A percentile compares a stretch with the other conserved stretches of the same genome.
Evolutionary conservation across 2,113 vertebrate genomes (phyloP).

Genomic region (Thunnus thynnus): DNA sequence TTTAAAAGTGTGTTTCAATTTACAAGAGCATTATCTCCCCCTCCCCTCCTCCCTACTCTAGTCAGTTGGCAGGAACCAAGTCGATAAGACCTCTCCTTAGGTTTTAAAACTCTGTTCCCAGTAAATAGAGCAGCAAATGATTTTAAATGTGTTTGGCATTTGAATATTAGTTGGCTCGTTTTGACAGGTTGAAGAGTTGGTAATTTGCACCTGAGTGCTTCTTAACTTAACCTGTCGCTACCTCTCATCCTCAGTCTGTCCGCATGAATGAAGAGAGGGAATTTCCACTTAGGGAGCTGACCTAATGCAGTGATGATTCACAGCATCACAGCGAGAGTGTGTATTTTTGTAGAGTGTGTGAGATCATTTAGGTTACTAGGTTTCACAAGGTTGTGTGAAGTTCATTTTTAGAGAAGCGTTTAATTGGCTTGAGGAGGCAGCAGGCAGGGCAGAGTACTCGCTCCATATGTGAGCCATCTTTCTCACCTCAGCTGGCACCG

Average conservation of each 20-base stretch:
- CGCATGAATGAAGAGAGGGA: slow-evolving; percentile 51
- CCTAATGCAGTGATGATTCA: slow-evolving; percentile 36
- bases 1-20: slow-evolving; percentile 52
- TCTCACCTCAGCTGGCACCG: not conserved
- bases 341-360: not conserved
- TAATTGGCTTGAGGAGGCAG: slow-evolving; percentile 15
- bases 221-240: slow-evolving; percentile 8
- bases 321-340: slow-evolving; percentile 27
- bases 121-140: slow-evolving; percentile 24
- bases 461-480: not conserved
- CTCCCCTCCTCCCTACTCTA: not conserved
- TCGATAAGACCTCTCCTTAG: slow-evolving; percentile 9
- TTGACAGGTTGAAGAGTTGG: slow-evolving; percentile 35
- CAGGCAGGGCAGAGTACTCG: not conserved
- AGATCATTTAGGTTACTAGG: slow-evolving; percentile 4
- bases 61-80: slow-evolving; percentile 32
- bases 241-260: slow-evolving; percentile 11
- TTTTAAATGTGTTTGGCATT: slow-evolving; percentile 25
- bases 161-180: slow-evolving; percentile 38
- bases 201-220: slow-evolving; percentile 44
- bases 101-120: slow-evolving; percentile 7
- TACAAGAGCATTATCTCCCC: slow-evolving; percentile 38
- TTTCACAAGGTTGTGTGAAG: slow-evolving; percentile 16
- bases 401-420: slow-evolving; percentile 32
- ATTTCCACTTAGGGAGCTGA: slow-evolving; percentile 53